Evolutionary conservation across 2,113 vertebrate species (phyloP).

Genomic region (Myotis lucifugus): DNA sequence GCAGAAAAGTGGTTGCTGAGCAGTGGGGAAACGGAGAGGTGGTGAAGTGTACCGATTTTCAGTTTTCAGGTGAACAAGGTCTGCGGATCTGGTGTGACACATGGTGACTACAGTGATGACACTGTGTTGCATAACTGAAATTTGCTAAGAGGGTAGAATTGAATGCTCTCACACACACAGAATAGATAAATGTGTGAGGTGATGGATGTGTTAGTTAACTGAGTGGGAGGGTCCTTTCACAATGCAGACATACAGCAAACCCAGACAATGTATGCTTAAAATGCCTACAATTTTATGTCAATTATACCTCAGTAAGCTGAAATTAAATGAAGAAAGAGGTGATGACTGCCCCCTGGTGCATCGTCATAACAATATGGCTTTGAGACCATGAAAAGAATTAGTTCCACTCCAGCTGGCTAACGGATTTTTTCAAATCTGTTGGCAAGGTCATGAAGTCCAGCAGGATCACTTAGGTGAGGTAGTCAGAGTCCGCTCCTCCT

Average conservation of each 20-base stretch:
- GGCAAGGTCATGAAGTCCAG: background rate
- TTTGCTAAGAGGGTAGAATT: background rate
- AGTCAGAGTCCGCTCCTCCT: background rate
- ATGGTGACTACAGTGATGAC: background rate
- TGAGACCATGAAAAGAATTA: background rate
- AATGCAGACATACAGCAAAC: background rate
- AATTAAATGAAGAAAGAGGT: background rate
- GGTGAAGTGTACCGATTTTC: background rate
- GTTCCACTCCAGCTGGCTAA: no score
- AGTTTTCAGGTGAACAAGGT: background rate
- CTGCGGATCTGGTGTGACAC: background rate
- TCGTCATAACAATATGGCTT: background rate
- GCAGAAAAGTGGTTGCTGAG: background rate
- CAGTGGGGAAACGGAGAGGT: background rate
- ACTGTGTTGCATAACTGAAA: background rate
- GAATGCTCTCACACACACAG: background rate
- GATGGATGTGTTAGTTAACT: background rate
- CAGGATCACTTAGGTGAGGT: rapidly evolving
- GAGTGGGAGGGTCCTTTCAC: background rate
- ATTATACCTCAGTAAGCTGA: background rate
- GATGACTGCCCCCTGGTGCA: no score
- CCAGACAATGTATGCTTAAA: background rate
- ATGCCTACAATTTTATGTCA: background rate
- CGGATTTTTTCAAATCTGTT: background rate
- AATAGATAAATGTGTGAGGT: background rate